A percentile compares a stretch with the other conserved stretches of the same genome.
Conservation (phyloP, 1,140 invertebrate species). For the Rhagoletis pomonella region DNA sequence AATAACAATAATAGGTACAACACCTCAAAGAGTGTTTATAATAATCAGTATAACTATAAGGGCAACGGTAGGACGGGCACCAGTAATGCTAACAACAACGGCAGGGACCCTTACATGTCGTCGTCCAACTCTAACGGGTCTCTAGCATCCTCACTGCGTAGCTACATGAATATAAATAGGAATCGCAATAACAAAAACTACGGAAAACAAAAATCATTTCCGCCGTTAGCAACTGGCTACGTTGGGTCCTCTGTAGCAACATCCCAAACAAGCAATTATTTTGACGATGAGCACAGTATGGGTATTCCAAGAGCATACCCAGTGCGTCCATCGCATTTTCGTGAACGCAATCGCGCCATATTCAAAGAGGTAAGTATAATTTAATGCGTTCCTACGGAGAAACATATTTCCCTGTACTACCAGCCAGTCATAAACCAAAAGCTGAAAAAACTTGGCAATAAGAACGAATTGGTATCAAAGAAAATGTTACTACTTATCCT, state of each 20-base stretch:
- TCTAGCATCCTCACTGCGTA: neutral
- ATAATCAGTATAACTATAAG: neutral
- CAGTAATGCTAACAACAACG: neutral
- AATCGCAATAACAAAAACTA: neutral
- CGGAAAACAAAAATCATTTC: conserved; percentile 56
- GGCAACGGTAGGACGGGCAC: neutral
- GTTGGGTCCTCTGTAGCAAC: conserved; percentile 52
- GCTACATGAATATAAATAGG: neutral
- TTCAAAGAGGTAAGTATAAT: conserved; percentile 64
- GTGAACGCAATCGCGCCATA: conserved; percentile 67
- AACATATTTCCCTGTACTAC: too few species aligned
- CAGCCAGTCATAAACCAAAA: too few species aligned
- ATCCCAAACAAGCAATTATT: neutral
- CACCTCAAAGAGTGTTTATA: neutral
- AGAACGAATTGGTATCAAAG: too few species aligned
- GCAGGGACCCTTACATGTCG: neutral
- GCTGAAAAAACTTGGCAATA: too few species aligned
- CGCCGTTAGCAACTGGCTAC: conserved; percentile 36
- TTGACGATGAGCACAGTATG: conserved; percentile 26
- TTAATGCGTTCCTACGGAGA: too few species aligned
- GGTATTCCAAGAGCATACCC: conserved; percentile 64
- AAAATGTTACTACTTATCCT: too few species aligned
- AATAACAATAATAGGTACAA: conserved; percentile 6
- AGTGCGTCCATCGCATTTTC: conserved; percentile 66
- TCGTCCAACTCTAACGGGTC: neutral